Conservation (phyloP, 2,888 invertebrate genomes). For the Timandra comae region DNA sequence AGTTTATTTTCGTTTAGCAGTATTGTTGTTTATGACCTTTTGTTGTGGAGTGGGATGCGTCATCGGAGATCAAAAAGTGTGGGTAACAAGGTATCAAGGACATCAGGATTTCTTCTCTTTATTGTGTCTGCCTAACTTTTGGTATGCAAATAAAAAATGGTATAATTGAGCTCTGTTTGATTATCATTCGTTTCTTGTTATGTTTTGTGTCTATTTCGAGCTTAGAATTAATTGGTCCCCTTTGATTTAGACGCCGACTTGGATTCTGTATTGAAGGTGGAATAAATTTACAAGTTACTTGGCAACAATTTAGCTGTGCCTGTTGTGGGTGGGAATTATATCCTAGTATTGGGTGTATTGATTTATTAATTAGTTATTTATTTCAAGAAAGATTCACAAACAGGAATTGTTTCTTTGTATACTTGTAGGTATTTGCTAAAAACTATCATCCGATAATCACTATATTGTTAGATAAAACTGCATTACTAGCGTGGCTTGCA, state of each 20-base stretch:
- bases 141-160: conserved; percentile 55
- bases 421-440: no score
- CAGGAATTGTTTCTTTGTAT: no score
- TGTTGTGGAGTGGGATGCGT: conserved; percentile 39
- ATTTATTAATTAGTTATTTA: no score
- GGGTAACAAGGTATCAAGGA: conserved; percentile 62
- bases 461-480: no score
- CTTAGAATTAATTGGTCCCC: background rate
- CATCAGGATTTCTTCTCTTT: conserved; percentile 45
- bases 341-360: no score
- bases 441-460: no score
- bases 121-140: conserved; percentile 39
- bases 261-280: no score
- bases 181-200: conserved; percentile 5
- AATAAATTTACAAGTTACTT: no score
- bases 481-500: no score
- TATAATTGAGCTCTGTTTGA: conserved; percentile 32
- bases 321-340: no score
- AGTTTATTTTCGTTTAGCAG: conserved; percentile 12
- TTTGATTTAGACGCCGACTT: background rate
- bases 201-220: background rate
- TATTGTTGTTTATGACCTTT: conserved; percentile 20
- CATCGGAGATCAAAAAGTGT: conserved; percentile 53
- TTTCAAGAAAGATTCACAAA: no score
- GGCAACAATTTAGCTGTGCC: no score